Evolutionary conservation across 2,797 vertebrate species (phyloP).

Genomic region (Pangasius larnaudii): DNA sequence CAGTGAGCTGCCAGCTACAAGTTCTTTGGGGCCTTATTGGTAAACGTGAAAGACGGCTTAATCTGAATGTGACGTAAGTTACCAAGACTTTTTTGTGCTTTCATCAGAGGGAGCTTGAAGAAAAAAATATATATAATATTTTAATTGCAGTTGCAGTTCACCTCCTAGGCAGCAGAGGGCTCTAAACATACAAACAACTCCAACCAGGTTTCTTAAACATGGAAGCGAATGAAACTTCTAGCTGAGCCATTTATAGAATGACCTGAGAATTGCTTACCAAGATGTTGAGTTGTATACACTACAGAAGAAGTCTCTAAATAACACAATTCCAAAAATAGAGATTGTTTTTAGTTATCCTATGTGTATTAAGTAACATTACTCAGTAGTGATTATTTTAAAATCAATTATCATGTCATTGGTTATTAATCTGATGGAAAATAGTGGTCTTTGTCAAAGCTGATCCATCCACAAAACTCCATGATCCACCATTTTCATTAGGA

Average conservation of each 20-base stretch:
- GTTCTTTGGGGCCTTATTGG: background rate
- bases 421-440: background rate
- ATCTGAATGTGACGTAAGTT: background rate
- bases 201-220: background rate
- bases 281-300: background rate
- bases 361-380: background rate
- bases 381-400: no score
- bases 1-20: background rate
- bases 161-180: background rate
- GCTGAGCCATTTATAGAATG: background rate
- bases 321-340: background rate
- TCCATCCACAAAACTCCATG: background rate
- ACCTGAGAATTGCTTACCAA: background rate
- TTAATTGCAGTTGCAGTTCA: background rate
- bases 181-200: background rate
- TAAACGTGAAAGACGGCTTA: background rate
- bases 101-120: no score
- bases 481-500: background rate
- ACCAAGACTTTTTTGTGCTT: background rate
- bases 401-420: background rate
- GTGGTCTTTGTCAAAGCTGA: background rate
- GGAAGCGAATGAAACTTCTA: background rate
- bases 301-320: background rate
- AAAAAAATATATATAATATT: background rate
- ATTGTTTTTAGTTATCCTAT: background rate